Base-by-base conservation (phyloP, 2,797 vertebrate genomes). In the Hybognathus amarus region DNA sequence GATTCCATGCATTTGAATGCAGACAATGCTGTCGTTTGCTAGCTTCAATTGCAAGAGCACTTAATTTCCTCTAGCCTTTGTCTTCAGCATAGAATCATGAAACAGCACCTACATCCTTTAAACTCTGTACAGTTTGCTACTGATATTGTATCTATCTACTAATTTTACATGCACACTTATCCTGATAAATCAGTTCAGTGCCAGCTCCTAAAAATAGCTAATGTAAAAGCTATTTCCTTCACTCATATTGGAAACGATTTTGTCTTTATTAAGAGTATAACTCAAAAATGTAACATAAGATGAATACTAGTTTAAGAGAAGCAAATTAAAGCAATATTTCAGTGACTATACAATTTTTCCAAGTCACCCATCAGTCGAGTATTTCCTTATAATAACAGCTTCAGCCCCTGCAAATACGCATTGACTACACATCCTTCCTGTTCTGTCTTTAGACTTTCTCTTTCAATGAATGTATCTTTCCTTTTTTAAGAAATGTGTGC, bases 11-110 rank as follows among this genome's bases (percentile, higher is more conserved):
- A 86, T 85, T 84, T 76, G 84, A 86, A 82, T 87, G 86, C 84
- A 80, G 81, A 85, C 80, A 67, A 83, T 83, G 87, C 85, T 90
- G 85, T 88, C 85, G 89, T 90, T 90, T 87, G 89, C 74, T 45
- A 79, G 89, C 76, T 83, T 87, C 56, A 77, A 83, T 83, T 63
- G 56, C 59, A 86, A 83, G 79, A 83, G 79, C 80, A 80, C 63
- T 83, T 88, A 83, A 80, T 88, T 85, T 88, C 87, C 77, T 84
- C 87, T 71, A 87, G 81, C 59, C 88, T 91, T 89, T 86, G 82
- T 86, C 85, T 90, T 88, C 64, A 67, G 61, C 83, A 82, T 83
- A 86, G 82, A 87, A 84, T 75, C 85, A 73, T 56, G 81, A 84
- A 74, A 89, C 85, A 87, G 81, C 61, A 30, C 68, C 71, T 80